phyloP scores from a whole-genome alignment of 2,888 invertebrate genomes.

The Drosophila neotestacea region DNA sequence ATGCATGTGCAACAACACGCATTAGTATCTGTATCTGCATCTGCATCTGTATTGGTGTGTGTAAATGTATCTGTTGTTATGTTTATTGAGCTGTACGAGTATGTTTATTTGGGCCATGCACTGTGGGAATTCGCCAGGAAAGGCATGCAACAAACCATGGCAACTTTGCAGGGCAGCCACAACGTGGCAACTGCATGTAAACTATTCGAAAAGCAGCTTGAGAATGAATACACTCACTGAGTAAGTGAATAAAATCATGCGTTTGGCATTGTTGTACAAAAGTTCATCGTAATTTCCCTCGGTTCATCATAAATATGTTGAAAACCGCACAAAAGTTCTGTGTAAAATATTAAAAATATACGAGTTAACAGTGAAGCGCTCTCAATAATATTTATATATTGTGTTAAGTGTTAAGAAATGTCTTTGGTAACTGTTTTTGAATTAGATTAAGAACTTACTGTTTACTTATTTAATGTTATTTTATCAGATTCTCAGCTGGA shows the following conservation, averaged over 20 bases:
- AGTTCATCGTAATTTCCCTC: constrained; percentile 12
- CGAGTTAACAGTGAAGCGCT: not conserved
- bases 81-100: constrained; percentile 57
- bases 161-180: constrained; percentile 16
- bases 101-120: constrained; percentile 58
- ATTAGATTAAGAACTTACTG: not conserved
- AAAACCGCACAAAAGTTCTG: not conserved
- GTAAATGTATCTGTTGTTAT: constrained; percentile 41
- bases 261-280: constrained; percentile 30
- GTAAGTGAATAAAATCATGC: constrained; percentile 30
- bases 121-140: constrained; percentile 51
- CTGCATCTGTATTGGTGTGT: not conserved
- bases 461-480: no score
- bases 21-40: not conserved
- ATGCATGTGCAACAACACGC: constrained; percentile 3
- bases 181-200: constrained; percentile 23
- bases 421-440: not conserved
- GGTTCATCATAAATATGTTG: constrained; percentile 10
- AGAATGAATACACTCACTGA: constrained; percentile 24
- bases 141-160: constrained; percentile 24
- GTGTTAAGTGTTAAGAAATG: not conserved
- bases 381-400: not conserved
- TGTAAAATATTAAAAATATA: not conserved
- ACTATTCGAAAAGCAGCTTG: constrained; percentile 35
- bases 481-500: no score